Conservation (phyloP, 2,113 vertebrate species). For the Mesembrinibis cayennensis region DNA sequence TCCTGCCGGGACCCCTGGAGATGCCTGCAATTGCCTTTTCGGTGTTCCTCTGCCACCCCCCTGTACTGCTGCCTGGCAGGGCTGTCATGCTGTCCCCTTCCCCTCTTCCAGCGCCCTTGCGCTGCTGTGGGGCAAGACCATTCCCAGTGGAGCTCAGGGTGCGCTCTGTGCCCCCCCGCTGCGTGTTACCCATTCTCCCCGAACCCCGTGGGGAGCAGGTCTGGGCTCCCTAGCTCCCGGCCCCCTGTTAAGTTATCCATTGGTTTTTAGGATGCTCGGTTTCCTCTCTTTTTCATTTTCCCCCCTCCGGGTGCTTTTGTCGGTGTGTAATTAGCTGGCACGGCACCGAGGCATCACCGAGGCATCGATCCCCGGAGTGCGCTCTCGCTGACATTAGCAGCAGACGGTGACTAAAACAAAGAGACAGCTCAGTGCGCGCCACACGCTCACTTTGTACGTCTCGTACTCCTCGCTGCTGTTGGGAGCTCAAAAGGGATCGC, state of each 20-base stretch:
- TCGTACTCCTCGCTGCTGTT: background rate
- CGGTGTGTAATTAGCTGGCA: background rate
- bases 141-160: background rate
- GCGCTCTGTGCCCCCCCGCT: background rate
- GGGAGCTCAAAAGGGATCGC: slow-evolving; percentile 5
- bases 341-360: background rate
- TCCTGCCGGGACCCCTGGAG: background rate
- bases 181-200: fast-evolving
- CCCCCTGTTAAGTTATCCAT: fast-evolving
- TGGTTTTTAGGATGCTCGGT: background rate
- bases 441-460: background rate
- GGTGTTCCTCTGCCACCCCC: background rate
- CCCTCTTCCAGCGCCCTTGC: background rate
- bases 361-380: background rate
- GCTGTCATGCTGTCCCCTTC: background rate
- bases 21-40: background rate
- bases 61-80: background rate
- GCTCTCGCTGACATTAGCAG: background rate
- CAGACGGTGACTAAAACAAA: slow-evolving; percentile 43
- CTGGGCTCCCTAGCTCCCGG: background rate
- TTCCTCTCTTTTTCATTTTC: background rate
- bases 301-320: background rate
- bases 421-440: background rate
- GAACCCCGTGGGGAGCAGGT: fast-evolving
- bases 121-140: background rate